Conservation (phyloP, 2,113 vertebrate genomes). For the Syngnathoides biaculeatus region DNA sequence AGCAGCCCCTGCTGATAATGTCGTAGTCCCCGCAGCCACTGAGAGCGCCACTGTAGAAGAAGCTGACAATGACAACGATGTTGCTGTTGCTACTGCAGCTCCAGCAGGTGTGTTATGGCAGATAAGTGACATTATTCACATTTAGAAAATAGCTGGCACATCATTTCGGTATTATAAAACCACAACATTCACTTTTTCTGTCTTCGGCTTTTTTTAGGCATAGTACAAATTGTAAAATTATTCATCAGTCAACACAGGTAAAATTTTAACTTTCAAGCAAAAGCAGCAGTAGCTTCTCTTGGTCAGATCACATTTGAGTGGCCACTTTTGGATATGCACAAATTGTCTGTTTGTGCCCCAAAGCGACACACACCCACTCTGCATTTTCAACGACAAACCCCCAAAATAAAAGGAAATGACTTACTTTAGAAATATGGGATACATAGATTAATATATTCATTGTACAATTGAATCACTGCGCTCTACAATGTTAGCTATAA, state of each 20-base stretch:
- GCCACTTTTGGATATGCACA: not conserved
- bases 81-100: constrained; percentile 57
- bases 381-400: too few relatives aligned
- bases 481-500: not conserved
- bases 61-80: constrained; percentile 65
- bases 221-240: too few relatives aligned
- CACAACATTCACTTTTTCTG: too few relatives aligned
- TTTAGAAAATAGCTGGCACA: too few relatives aligned
- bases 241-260: too few relatives aligned
- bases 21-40: constrained; percentile 57
- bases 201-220: too few relatives aligned
- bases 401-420: too few relatives aligned
- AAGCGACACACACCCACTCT: too few relatives aligned
- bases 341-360: not conserved
- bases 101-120: constrained; percentile 43
- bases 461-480: not conserved
- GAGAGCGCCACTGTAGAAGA: constrained; percentile 62
- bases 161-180: not conserved
- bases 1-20: constrained; percentile 66
- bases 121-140: not conserved
- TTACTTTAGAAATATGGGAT: too few relatives aligned
- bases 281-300: too few relatives aligned
- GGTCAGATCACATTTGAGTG: not conserved
- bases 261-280: too few relatives aligned
- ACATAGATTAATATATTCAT: not conserved